Conservation (phyloP, 2,888 invertebrate genomes). For the Neria commutata region DNA sequence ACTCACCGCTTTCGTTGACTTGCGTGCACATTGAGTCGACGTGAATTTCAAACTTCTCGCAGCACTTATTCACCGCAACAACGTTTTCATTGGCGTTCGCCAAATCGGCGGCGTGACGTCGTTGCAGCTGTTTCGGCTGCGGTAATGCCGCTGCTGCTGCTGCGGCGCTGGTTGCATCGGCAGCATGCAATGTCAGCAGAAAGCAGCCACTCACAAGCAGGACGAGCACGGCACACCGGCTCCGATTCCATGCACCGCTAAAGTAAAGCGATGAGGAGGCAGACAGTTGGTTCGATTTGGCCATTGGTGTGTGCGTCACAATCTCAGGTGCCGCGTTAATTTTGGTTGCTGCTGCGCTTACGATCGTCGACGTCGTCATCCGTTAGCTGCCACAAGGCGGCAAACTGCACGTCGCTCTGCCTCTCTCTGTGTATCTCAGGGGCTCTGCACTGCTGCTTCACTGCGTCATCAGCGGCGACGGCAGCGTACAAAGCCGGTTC, state of each 20-base stretch:
- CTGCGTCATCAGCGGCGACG: background rate
- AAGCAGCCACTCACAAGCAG: too few relatives aligned
- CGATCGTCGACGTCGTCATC: too few relatives aligned
- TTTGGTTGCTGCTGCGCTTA: too few relatives aligned
- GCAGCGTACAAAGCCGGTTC: background rate
- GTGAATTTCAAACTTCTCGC: slow-evolving; percentile 74
- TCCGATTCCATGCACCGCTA: too few relatives aligned
- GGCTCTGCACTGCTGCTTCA: background rate
- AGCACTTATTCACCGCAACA: slow-evolving; percentile 79
- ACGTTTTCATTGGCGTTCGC: slow-evolving; percentile 41
- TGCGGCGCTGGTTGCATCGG: background rate
- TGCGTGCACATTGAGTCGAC: slow-evolving; percentile 71
- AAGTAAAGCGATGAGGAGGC: too few relatives aligned
- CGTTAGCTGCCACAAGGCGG: too few relatives aligned
- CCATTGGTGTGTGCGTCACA: slow-evolving; percentile 24
- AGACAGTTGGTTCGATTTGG: too few relatives aligned
- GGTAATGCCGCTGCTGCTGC: background rate
- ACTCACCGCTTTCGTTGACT: slow-evolving; percentile 68
- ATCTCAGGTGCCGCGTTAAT: too few relatives aligned
- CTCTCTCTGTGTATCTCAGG: background rate
- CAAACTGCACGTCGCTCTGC: too few relatives aligned
- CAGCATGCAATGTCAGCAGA: too few relatives aligned
- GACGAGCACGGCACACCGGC: slow-evolving; percentile 3
- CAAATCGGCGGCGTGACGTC: slow-evolving; percentile 16
- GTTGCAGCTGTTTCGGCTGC: slow-evolving; percentile 20